phyloP scores from a whole-genome alignment of 2,888 invertebrate genomes.

The Charanyca ferruginea region DNA sequence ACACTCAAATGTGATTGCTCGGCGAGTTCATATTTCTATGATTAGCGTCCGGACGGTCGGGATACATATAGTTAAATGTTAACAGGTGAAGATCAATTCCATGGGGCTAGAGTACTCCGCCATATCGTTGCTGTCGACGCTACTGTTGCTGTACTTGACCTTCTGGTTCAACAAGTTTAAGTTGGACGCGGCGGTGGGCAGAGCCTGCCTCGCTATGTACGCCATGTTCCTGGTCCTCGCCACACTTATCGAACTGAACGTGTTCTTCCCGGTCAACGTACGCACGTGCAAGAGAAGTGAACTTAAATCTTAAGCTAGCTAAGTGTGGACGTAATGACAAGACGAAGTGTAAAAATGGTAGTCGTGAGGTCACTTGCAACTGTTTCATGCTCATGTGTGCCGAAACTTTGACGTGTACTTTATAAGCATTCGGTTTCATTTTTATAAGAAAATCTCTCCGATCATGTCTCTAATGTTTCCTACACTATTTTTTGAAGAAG shows the following conservation, averaged over 20 bases:
- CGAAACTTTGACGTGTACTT: constrained; percentile 66
- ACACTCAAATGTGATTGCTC: constrained; percentile 45
- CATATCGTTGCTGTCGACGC: constrained; percentile 96
- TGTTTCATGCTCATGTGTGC: constrained; percentile 67
- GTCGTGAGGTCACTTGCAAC: constrained; percentile 70
- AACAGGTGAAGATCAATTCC: constrained; percentile 96
- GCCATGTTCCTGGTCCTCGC: constrained; percentile 96
- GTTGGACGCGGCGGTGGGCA: constrained; percentile 96
- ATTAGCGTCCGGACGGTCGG: constrained; percentile 23
- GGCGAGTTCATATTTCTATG: constrained; percentile 49
- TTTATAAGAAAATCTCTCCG: constrained; percentile 48
- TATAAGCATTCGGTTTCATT: constrained; percentile 64
- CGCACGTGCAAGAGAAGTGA: constrained; percentile 94
- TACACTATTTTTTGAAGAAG: constrained; percentile 25
- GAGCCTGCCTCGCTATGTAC: constrained; percentile 96
- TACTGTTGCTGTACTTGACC: constrained; percentile 95
- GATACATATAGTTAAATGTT: constrained; percentile 54
- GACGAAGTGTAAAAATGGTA: constrained; percentile 68
- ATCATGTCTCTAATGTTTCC: constrained; percentile 35
- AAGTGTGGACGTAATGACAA: constrained; percentile 70
- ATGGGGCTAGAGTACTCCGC: constrained; percentile 97
- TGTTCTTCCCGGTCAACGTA: constrained; percentile 97
- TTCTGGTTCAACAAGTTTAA: constrained; percentile 97
- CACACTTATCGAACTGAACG: constrained; percentile 97
- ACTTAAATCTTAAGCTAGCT: constrained; percentile 77